Conservation (phyloP, 2,888 invertebrate species). For the Acrobasis repandana region DNA sequence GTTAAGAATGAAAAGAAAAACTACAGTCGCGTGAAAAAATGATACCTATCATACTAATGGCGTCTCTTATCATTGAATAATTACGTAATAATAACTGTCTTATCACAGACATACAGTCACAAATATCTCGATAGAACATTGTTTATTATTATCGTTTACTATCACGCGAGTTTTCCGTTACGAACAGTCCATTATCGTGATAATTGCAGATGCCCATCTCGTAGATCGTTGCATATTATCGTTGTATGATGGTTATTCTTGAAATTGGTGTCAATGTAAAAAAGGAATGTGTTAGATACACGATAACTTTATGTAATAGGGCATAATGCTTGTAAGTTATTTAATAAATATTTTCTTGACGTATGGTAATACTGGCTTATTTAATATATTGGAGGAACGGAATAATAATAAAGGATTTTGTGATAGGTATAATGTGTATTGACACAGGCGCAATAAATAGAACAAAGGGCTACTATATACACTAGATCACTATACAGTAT, state of each 20-base stretch:
- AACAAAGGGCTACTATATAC: too few relatives aligned
- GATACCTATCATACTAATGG: not conserved
- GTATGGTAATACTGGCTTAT: too few relatives aligned
- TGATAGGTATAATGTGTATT: too few relatives aligned
- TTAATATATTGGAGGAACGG: too few relatives aligned
- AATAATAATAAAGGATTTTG: too few relatives aligned
- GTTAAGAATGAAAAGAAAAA: not conserved
- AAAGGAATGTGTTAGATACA: conserved; percentile 2
- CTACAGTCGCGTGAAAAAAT: conserved; percentile 4
- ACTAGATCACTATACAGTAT: too few relatives aligned
- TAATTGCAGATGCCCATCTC: conserved; percentile 4
- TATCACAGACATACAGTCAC: conserved; percentile 5
- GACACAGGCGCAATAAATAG: too few relatives aligned
- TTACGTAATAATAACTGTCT: conserved; percentile 5
- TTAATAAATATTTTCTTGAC: too few relatives aligned
- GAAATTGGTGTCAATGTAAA: conserved; percentile 10
- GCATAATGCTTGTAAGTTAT: too few relatives aligned
- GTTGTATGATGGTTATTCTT: conserved; percentile 15
- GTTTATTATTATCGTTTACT: conserved; percentile 28
- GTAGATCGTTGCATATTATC: not conserved
- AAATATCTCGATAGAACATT: conserved; percentile 18
- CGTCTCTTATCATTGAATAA: not conserved
- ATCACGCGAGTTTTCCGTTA: conserved; percentile 31
- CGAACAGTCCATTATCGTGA: conserved; percentile 6
- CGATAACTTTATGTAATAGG: too few relatives aligned